Percentiles rank a stretch among this genome's conserved stretches.
Conservation (phyloP, 2,888 invertebrate genomes). For the Schizotus pectinicornis region DNA sequence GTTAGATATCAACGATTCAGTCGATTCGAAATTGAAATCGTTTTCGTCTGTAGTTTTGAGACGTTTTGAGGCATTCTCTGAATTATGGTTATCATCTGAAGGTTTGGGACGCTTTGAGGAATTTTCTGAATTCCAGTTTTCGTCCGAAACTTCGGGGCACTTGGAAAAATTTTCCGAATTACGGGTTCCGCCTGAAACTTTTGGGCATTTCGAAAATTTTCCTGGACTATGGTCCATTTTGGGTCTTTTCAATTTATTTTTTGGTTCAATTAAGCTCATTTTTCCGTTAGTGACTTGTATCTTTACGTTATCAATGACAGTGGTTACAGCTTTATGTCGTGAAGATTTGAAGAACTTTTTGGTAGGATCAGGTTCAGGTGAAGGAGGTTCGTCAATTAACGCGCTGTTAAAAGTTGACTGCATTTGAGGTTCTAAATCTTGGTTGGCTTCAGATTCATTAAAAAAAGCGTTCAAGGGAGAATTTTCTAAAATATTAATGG, state of each 20-base stretch:
- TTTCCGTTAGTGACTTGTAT: slow-evolving; percentile 52
- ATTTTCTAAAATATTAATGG: slow-evolving; percentile 47
- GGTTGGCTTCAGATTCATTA: slow-evolving; percentile 39
- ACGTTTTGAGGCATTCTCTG: too few relatives aligned
- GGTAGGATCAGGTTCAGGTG: slow-evolving; percentile 38
- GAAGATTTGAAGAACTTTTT: slow-evolving; percentile 60
- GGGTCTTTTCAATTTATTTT: too few relatives aligned
- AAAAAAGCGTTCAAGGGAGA: slow-evolving; percentile 44
- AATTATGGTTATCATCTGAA: background rate
- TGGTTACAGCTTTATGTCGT: slow-evolving; percentile 48
- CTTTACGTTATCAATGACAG: slow-evolving; percentile 55
- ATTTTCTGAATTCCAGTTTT: too few relatives aligned
- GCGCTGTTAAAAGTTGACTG: too few relatives aligned
- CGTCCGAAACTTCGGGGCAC: too few relatives aligned
- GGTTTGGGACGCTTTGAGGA: slow-evolving; percentile 8
- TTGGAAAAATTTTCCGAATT: too few relatives aligned
- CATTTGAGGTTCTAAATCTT: too few relatives aligned
- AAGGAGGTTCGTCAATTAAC: too few relatives aligned
- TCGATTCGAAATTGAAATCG: slow-evolving; percentile 9
- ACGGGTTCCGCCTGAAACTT: background rate
- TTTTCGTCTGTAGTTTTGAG: background rate
- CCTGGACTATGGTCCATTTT: too few relatives aligned
- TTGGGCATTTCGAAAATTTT: slow-evolving; percentile 1
- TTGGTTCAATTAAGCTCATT: slow-evolving; percentile 39
- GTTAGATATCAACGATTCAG: slow-evolving; percentile 21